Evolutionary conservation across 1,140 invertebrate genomes (phyloP).

Genomic region (Dendrolimus punctatus): DNA sequence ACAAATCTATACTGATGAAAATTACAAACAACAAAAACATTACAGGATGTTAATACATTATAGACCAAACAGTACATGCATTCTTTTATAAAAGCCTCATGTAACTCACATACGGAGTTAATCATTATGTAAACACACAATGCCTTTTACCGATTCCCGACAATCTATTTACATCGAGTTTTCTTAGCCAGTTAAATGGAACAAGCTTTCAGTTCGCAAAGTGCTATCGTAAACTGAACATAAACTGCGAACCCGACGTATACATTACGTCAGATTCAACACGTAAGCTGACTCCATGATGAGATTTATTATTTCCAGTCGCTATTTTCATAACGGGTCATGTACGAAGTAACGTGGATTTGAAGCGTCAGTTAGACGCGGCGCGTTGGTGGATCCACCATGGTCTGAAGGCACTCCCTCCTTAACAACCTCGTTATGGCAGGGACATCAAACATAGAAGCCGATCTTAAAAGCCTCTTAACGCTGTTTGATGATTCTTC

Average conservation of each 20-base stretch:
- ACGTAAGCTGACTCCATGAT: slow-evolving; percentile 39
- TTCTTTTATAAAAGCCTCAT: too few relatives aligned
- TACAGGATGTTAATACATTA: too few relatives aligned
- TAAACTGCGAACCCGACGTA: slow-evolving; percentile 18
- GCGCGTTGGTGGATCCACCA: slow-evolving; percentile 21
- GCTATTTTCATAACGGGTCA: slow-evolving; percentile 60
- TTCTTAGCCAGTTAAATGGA: background rate
- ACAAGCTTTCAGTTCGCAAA: slow-evolving; percentile 9
- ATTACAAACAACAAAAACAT: too few relatives aligned
- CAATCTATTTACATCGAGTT: background rate
- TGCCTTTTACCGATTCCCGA: background rate
- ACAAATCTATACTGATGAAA: too few relatives aligned
- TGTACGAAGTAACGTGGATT: slow-evolving; percentile 28
- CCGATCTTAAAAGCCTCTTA: too few relatives aligned
- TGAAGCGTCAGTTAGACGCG: slow-evolving; percentile 42
- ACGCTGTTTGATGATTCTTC: slow-evolving; percentile 6
- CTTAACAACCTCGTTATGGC: slow-evolving; percentile 13
- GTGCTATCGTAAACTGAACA: slow-evolving; percentile 24
- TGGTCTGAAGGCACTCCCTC: slow-evolving; percentile 12
- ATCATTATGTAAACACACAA: too few relatives aligned
- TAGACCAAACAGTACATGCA: too few relatives aligned
- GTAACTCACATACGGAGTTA: too few relatives aligned
- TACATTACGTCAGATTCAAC: slow-evolving; percentile 44
- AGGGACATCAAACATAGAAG: slow-evolving; percentile 5
- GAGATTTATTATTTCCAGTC: slow-evolving; percentile 45